phyloP scores from a whole-genome alignment of 1,140 invertebrate genomes.

The Myzus persicae region DNA sequence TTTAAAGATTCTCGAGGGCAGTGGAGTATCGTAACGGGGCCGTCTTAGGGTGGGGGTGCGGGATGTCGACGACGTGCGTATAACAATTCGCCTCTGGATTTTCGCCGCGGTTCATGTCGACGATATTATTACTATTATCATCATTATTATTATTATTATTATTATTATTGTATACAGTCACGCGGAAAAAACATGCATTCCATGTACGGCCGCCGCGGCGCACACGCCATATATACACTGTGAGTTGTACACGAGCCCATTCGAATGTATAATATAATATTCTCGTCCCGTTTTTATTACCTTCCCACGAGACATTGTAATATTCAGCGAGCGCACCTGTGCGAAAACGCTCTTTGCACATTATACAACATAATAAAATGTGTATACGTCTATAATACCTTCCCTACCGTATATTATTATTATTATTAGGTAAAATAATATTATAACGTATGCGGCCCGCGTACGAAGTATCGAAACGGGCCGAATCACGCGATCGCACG shows the following conservation, averaged over 20 bases:
- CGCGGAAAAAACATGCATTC: slow-evolving; percentile 16
- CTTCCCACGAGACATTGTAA: slow-evolving; percentile 39
- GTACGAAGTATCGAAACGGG: slow-evolving; percentile 11
- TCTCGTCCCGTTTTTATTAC: slow-evolving; percentile 44
- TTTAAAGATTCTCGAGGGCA: too few relatives aligned
- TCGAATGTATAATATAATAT: slow-evolving; percentile 33
- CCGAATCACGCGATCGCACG: slow-evolving; percentile 43
- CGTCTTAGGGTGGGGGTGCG: too few relatives aligned
- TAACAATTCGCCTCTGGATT: not conserved
- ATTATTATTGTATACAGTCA: slow-evolving; percentile 22
- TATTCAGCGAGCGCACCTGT: slow-evolving; percentile 32
- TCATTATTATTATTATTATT: not conserved
- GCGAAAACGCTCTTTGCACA: not conserved
- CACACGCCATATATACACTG: not conserved
- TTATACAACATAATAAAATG: slow-evolving; percentile 18
- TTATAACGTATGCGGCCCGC: slow-evolving; percentile 53
- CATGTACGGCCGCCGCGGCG: not conserved
- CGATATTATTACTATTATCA: not conserved
- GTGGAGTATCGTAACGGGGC: too few relatives aligned
- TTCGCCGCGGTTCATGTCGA: not conserved
- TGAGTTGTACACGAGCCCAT: not conserved
- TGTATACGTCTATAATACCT: not conserved
- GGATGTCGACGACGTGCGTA: not conserved
- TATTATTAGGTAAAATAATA: not conserved
- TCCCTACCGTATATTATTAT: not conserved